Evolutionary conservation across 2,888 invertebrate genomes (phyloP).

Genomic region (Timema cristinae): DNA sequence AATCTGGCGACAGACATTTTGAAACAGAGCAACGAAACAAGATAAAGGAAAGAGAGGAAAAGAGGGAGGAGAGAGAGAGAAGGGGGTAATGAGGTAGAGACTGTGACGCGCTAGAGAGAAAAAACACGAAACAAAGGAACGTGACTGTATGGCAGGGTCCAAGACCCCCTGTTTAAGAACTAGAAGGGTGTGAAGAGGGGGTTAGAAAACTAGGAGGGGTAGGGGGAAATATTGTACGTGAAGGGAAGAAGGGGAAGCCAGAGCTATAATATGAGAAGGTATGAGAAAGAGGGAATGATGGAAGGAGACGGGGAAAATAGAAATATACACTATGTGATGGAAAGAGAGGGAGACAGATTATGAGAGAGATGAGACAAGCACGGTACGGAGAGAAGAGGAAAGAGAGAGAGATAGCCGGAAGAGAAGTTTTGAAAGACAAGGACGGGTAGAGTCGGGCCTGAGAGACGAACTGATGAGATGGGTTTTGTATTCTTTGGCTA

Average conservation of each 20-base stretch:
- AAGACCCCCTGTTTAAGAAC: neutral
- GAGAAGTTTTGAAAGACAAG: neutral
- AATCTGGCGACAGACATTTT: too few species aligned
- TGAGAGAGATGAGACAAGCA: neutral
- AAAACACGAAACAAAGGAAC: neutral
- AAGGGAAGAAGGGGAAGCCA: slow-evolving; percentile 7
- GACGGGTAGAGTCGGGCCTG: neutral
- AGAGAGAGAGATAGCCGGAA: neutral
- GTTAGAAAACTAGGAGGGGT: neutral
- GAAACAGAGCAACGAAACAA: too few species aligned
- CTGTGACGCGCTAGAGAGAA: neutral
- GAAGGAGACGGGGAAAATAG: neutral
- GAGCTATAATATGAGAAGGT: neutral
- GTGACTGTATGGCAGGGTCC: neutral
- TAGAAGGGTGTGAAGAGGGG: neutral
- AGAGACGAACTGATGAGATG: slow-evolving; percentile 28
- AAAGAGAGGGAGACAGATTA: neutral
- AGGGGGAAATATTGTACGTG: neutral
- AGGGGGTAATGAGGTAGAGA: neutral
- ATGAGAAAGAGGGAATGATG: neutral
- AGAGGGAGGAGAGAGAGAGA: neutral
- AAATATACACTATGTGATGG: neutral
- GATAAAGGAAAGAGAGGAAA: neutral
- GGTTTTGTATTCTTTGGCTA: slow-evolving; percentile 32
- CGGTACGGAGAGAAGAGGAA: slow-evolving; percentile 6